Conservation (phyloP, 2,113 vertebrate species). For the Suncus etruscus region DNA sequence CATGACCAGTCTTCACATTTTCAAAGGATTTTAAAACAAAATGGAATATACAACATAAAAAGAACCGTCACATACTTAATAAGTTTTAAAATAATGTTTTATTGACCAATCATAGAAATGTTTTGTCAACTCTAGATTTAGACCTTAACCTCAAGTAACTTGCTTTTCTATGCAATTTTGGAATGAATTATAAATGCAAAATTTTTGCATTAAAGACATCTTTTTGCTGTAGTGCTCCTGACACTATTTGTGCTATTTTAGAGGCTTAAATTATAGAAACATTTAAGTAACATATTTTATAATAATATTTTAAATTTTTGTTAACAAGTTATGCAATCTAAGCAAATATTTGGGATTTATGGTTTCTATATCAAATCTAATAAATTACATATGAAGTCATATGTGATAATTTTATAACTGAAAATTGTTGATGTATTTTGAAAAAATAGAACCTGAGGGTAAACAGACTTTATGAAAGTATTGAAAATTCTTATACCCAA, state of each 20-base stretch:
- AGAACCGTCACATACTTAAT: neutral
- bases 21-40: slow-evolving; percentile 61
- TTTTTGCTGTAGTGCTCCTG: slow-evolving; percentile 31
- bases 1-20: slow-evolving; percentile 56
- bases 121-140: neutral
- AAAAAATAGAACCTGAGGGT: slow-evolving; percentile 16
- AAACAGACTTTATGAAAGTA: slow-evolving; percentile 44
- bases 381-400: slow-evolving; percentile 36
- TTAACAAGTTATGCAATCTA: no score
- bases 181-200: slow-evolving; percentile 77
- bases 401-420: slow-evolving; percentile 48
- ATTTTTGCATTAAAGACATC: slow-evolving; percentile 74
- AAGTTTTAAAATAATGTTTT: slow-evolving; percentile 67
- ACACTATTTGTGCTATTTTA: slow-evolving; percentile 73
- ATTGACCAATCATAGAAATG: slow-evolving; percentile 45
- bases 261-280: slow-evolving; percentile 66
- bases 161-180: slow-evolving; percentile 83
- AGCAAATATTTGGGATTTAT: neutral
- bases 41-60: slow-evolving; percentile 43
- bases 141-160: slow-evolving; percentile 79
- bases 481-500: slow-evolving; percentile 71
- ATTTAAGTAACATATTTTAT: slow-evolving; percentile 73
- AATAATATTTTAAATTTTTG: slow-evolving; percentile 58
- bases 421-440: slow-evolving; percentile 55
- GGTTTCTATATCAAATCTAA: slow-evolving; percentile 64